Percentiles rank a stretch among this genome's conserved stretches.
Conservation (phyloP, 2,113 vertebrate species). For the Apteryx owenii region DNA sequence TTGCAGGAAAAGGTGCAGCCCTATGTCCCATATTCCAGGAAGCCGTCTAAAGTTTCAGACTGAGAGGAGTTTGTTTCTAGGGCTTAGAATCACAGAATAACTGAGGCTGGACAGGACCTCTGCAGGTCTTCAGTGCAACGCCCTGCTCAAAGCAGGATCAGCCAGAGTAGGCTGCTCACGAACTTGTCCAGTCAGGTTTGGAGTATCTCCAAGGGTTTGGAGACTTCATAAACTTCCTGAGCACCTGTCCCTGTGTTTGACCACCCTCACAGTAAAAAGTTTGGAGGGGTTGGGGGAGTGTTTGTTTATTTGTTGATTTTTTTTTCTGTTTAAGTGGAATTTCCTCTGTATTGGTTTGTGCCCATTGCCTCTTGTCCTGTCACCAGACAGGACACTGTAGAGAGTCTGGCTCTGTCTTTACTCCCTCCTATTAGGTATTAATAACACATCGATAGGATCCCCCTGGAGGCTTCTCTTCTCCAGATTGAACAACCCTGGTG, state of each 20-base stretch:
- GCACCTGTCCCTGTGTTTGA: neutral
- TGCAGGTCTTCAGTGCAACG: neutral
- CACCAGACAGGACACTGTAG: neutral
- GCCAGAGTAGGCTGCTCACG: neutral
- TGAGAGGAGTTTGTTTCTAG: neutral
- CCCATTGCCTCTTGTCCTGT: neutral
- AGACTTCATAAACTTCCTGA: neutral
- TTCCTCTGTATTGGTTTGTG: neutral
- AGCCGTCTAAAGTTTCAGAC: neutral
- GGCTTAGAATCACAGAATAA: neutral
- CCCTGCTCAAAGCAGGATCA: neutral
- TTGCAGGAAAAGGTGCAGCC: neutral
- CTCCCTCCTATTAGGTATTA: neutral
- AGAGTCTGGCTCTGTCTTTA: neutral
- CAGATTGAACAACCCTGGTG: neutral
- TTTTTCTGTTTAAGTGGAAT: neutral
- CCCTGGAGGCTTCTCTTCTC: neutral
- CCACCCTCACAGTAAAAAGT: neutral
- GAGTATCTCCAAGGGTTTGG: neutral
- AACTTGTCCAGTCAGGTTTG: neutral
- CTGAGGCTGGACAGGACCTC: neutral
- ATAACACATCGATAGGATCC: neutral
- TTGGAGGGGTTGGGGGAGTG: neutral
- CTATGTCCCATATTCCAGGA: neutral
- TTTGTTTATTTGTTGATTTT: too few species aligned